These are phyloP conservation scores for Melitaea athalia DNA, from an alignment of 2,888 invertebrate genomes.

Conservation along the genomic window DNA sequence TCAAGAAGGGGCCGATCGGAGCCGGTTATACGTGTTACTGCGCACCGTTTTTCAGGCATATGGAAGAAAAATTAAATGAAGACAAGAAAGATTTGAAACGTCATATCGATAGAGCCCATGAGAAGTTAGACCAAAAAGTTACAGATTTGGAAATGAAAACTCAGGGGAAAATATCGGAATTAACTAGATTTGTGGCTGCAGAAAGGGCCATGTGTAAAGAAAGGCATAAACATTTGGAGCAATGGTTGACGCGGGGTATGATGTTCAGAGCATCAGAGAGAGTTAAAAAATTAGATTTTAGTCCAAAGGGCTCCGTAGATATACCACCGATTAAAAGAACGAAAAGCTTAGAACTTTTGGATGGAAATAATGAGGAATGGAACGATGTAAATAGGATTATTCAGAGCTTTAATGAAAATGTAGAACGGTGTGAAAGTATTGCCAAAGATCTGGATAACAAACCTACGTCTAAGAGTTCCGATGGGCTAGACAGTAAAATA, in stretches of 20 bases:
- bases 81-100: conserved; percentile 91
- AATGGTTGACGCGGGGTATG: conserved; percentile 85
- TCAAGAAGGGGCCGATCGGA: conserved; percentile 97
- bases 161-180: conserved; percentile 86
- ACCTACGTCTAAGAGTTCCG: conserved; percentile 79
- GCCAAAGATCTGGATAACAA: conserved; percentile 73
- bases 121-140: conserved; percentile 90
- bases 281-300: conserved; percentile 70
- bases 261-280: conserved; percentile 82
- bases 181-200: conserved; percentile 85
- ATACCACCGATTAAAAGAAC: conserved; percentile 85
- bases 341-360: conserved; percentile 87
- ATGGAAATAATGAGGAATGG: conserved; percentile 75
- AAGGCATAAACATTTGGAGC: conserved; percentile 85
- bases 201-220: conserved; percentile 85
- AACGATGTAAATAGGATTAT: conserved; percentile 67
- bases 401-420: conserved; percentile 66
- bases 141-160: conserved; percentile 89
- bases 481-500: conserved; percentile 66
- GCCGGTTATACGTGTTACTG: conserved; percentile 96
- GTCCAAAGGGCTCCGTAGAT: conserved; percentile 78
- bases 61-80: conserved; percentile 91
- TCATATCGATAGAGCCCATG: conserved; percentile 90
- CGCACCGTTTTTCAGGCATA: conserved; percentile 93
- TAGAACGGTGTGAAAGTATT: conserved; percentile 65